Conservation (phyloP, 1,140 invertebrate genomes). For the Bombus pyrosoma region DNA sequence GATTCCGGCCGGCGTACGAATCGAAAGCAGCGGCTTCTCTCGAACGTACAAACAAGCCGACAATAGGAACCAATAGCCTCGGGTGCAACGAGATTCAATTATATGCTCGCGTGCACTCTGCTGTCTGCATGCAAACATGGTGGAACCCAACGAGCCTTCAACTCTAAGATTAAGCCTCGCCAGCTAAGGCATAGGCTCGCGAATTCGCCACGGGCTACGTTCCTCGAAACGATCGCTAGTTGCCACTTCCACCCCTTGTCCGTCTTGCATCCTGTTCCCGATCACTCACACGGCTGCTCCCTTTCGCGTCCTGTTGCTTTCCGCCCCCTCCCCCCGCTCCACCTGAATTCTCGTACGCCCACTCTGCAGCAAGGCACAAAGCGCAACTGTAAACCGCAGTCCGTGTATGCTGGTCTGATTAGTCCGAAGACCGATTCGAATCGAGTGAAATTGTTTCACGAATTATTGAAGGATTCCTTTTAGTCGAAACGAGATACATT, state of each 20-base stretch:
- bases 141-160: slow-evolving; percentile 13
- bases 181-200: not conserved
- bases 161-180: slow-evolving; percentile 26
- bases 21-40: not conserved
- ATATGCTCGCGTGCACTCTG: slow-evolving; percentile 42
- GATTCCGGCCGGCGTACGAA: not conserved
- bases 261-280: not conserved
- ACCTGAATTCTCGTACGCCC: not conserved
- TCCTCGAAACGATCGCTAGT: not conserved
- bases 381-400: not conserved
- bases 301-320: not conserved
- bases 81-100: slow-evolving; percentile 49
- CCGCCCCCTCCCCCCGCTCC: no score
- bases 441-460: not conserved
- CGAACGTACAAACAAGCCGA: slow-evolving; percentile 35
- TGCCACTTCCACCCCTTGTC: no score
- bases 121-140: slow-evolving; percentile 9
- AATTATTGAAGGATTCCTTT: not conserved
- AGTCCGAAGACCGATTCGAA: not conserved
- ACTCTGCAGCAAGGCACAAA: not conserved
- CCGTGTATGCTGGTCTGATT: not conserved
- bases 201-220: not conserved
- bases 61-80: slow-evolving; percentile 24
- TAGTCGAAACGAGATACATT: not conserved
- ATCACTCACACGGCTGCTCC: not conserved